phyloP scores from a whole-genome alignment of 2,888 invertebrate genomes.

The Adineta ricciae region DNA sequence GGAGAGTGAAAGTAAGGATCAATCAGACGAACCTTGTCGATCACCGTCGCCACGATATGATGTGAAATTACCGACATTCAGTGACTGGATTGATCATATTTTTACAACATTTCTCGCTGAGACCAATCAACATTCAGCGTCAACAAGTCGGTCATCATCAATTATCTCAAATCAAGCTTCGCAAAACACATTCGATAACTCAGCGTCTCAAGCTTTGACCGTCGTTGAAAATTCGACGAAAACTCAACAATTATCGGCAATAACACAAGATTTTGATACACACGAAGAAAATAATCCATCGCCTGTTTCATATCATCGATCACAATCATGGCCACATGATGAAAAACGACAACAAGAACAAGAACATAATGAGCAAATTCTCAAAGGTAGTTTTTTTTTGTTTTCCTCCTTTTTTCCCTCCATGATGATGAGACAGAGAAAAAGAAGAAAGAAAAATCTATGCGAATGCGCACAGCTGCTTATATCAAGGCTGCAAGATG shows the following conservation, averaged over 20 bases:
- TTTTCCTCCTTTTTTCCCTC: neutral
- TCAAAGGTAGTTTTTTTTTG: neutral
- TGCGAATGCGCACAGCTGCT: neutral
- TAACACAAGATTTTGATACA: neutral
- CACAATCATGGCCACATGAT: neutral
- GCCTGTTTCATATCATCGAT: neutral
- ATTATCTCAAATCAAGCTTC: neutral
- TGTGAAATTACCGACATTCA: neutral
- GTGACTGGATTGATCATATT: conserved; percentile 9
- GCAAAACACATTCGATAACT: neutral
- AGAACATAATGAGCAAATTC: neutral
- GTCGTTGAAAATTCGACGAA: neutral
- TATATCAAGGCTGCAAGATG: neutral
- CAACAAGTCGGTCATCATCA: neutral
- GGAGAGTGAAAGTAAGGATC: neutral
- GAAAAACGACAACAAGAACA: neutral
- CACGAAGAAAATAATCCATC: neutral
- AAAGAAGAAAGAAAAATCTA: neutral
- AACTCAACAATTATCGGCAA: neutral
- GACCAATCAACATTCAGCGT: neutral
- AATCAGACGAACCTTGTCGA: neutral
- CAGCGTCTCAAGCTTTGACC: neutral
- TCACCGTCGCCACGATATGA: neutral
- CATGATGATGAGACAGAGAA: neutral
- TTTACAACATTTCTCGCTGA: conserved; percentile 13